Conservation (phyloP, 2,888 invertebrate genomes). For the Pherbina coryleti region DNA sequence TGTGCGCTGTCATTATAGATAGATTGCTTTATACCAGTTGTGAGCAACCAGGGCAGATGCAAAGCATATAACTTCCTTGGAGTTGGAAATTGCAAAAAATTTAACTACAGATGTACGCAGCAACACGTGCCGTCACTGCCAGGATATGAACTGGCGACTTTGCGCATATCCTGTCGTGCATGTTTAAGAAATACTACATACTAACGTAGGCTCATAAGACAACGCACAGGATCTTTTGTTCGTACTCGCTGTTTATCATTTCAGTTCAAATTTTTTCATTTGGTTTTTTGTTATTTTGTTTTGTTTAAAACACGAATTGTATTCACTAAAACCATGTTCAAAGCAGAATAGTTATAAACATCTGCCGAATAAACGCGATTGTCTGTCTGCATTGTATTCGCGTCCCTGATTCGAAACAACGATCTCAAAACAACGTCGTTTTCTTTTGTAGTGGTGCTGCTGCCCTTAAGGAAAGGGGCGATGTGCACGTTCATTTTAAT, state of each 20-base stretch:
- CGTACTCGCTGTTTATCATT: neutral
- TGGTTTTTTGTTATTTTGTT: neutral
- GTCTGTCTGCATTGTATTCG: slow-evolving; percentile 4
- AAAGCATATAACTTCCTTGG: too few species aligned
- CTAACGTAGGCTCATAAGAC: neutral
- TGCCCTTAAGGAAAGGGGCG: neutral
- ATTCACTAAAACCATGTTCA: neutral
- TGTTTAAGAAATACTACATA: neutral
- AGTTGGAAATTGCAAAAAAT: too few species aligned
- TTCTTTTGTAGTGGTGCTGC: neutral
- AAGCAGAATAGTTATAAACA: slow-evolving; percentile 1
- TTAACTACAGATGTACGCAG: slow-evolving; percentile 5
- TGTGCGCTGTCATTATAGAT: too few species aligned
- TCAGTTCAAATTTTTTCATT: neutral
- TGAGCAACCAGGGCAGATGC: too few species aligned
- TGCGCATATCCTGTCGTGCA: neutral
- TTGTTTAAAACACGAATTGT: neutral
- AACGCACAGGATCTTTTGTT: neutral
- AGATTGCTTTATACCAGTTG: too few species aligned
- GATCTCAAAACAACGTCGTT: neutral
- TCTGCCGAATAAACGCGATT: slow-evolving; percentile 24
- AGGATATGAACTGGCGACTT: neutral
- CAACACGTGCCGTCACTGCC: neutral
- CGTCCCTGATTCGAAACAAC: slow-evolving; percentile 1
- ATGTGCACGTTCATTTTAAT: neutral